Evolutionary conservation across 2,113 vertebrate species (phyloP).

Genomic region (Chlorocebus sabaeus): DNA sequence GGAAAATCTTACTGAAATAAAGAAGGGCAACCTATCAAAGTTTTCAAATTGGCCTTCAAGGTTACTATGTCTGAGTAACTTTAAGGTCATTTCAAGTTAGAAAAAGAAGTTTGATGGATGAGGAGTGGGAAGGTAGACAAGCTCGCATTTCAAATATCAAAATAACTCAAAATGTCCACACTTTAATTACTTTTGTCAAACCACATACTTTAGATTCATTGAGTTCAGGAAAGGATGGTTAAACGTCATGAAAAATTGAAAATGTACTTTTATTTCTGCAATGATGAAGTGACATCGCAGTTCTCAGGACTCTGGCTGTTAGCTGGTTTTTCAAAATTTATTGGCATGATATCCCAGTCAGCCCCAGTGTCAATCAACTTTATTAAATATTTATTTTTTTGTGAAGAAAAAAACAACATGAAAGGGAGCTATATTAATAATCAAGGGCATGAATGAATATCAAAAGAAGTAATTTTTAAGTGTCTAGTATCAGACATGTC

Average conservation of each 20-base stretch:
- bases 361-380: constrained; percentile 52
- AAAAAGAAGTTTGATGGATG: constrained; percentile 71
- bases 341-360: constrained; percentile 38
- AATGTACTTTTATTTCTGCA: constrained; percentile 61
- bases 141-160: constrained; percentile 74
- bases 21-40: constrained; percentile 54
- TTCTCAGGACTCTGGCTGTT: constrained; percentile 55
- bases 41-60: constrained; percentile 71
- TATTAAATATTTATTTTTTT: constrained; percentile 75
- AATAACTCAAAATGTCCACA: constrained; percentile 79
- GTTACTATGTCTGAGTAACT: constrained; percentile 56
- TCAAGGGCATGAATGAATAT: constrained; percentile 28
- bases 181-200: constrained; percentile 81
- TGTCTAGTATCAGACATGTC: background rate
- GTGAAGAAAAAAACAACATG: background rate
- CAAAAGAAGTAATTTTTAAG: constrained; percentile 41
- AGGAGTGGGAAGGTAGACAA: constrained; percentile 56
- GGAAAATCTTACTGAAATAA: constrained; percentile 19
- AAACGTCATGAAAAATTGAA: constrained; percentile 79
- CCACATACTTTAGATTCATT: constrained; percentile 72
- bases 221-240: constrained; percentile 64
- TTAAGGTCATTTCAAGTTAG: constrained; percentile 76
- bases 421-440: constrained; percentile 48
- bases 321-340: constrained; percentile 74
- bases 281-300: constrained; percentile 57